Evolutionary conservation across 2,888 invertebrate genomes (phyloP).

Genomic region (Agrotis ipsilon): DNA sequence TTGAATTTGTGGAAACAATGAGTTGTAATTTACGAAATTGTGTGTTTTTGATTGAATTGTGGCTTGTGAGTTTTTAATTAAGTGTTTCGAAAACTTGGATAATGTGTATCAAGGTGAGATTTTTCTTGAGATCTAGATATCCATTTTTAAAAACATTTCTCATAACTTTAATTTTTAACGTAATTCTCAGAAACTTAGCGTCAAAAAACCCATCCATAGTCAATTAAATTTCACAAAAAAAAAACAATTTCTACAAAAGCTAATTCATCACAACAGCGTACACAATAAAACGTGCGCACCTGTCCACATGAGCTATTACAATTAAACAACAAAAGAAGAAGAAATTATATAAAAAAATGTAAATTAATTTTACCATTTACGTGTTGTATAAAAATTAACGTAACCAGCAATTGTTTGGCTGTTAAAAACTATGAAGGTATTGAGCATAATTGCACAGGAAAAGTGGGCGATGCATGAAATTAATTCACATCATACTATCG

Average conservation of each 20-base stretch:
- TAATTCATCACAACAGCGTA: slow-evolving; percentile 38
- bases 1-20: slow-evolving; percentile 36
- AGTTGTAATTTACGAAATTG: slow-evolving; percentile 35
- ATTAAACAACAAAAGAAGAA: slow-evolving; percentile 30
- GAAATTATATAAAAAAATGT: slow-evolving; percentile 55
- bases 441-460: slow-evolving; percentile 77
- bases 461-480: slow-evolving; percentile 81
- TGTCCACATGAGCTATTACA: slow-evolving; percentile 48
- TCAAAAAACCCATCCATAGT: not conserved
- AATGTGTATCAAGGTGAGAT: slow-evolving; percentile 37
- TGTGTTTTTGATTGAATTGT: slow-evolving; percentile 23
- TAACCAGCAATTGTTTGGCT: slow-evolving; percentile 73
- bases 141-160: not conserved
- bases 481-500: slow-evolving; percentile 71
- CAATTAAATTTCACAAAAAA: not conserved
- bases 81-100: slow-evolving; percentile 9
- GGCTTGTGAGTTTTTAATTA: slow-evolving; percentile 33
- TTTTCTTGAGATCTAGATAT: not conserved
- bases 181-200: not conserved
- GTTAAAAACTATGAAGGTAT: slow-evolving; percentile 74
- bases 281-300: slow-evolving; percentile 9
- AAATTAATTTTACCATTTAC: slow-evolving; percentile 73
- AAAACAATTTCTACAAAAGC: not conserved
- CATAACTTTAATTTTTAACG: too few species aligned
- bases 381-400: slow-evolving; percentile 65